Evolutionary conservation across 2,888 invertebrate genomes (phyloP), one percentile per base, ranked within the genome.

Genomic region (Cosmopolites sordidus): DNA sequence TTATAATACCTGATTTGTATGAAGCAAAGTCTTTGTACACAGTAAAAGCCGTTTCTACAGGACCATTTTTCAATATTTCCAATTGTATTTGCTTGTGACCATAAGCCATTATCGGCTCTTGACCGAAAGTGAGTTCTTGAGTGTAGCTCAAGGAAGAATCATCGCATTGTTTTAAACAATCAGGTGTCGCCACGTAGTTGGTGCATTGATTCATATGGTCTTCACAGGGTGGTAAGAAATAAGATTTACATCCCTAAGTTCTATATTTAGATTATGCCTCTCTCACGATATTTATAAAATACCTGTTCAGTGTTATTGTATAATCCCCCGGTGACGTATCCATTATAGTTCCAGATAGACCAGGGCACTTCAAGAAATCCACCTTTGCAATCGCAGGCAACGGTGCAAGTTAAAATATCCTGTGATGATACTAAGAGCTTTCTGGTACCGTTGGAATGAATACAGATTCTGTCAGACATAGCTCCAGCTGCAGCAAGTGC

Each of bases 401-500:
- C 2, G 9, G 42, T 43, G 40, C 56, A 57, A 11, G 56, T 53
- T 5, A 50, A 16, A 18, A 50, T 6, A 37, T 57, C 53, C 22
- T 54, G 50, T 6, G 56, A n/a, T 8, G 56, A 57, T 16, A 54
- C 50, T 9, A 50, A 12, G 8, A 43, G 3, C 43, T 50, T 57
- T 27, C 15, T 54, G 2, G 33, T 18, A 2, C 14, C 56, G 14
- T 56, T 45, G 1, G 56, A 56, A 17, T 53, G 56, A 16, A 56
- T 56, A 40, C 56, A 56, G 33, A 56, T 53, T 22, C 56, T 16
- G 47, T 56, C 56, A 1, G 56, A 90, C 86, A 92, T 92, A 1
- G 90, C 87, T 71, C 89, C 90, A 1, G 87, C 91, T 9, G 91
- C 89, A 33, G 87, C 91, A 70, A 92, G 89, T 2, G 91, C 92